Percentiles rank a stretch among this genome's conserved stretches.
Evolutionary conservation across 2,888 invertebrate genomes (phyloP).

Genomic region (Stenoptilia bipunctidactyla): DNA sequence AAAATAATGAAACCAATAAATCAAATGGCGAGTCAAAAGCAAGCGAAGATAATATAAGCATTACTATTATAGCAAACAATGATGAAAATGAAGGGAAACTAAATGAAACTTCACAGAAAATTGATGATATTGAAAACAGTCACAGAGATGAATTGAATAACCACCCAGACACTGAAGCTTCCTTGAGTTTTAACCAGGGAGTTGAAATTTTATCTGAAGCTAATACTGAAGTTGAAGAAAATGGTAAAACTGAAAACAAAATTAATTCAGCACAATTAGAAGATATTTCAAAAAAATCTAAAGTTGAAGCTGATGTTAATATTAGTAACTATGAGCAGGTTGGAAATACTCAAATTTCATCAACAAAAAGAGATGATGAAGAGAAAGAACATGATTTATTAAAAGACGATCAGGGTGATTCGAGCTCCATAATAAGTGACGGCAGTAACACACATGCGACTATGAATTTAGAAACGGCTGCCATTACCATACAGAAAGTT

Average conservation of each 20-base stretch:
- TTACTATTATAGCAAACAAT: no score
- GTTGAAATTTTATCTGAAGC: no score
- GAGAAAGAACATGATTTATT: not conserved
- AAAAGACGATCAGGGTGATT: not conserved
- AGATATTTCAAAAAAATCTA: not conserved
- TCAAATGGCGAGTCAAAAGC: no score
- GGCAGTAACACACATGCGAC: slow-evolving; percentile 17
- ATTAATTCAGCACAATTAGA: no score
- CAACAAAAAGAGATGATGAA: not conserved
- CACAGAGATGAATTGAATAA: no score
- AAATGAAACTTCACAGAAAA: not conserved
- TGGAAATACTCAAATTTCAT: not conserved
- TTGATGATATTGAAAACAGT: no score
- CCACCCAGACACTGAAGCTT: no score
- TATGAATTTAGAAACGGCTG: slow-evolving; percentile 66
- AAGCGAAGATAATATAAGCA: not conserved
- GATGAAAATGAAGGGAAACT: slow-evolving; percentile 9
- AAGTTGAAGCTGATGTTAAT: no score
- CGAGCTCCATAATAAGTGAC: not conserved
- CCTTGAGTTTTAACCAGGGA: no score
- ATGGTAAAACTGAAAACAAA: not conserved
- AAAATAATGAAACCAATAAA: no score
- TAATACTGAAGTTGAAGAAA: slow-evolving; percentile 5
- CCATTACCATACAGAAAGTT: slow-evolving; percentile 71
- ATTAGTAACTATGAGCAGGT: no score